Evolutionary conservation across 1,140 invertebrate species (phyloP).

Genomic region (Ptiloglossa arizonensis): DNA sequence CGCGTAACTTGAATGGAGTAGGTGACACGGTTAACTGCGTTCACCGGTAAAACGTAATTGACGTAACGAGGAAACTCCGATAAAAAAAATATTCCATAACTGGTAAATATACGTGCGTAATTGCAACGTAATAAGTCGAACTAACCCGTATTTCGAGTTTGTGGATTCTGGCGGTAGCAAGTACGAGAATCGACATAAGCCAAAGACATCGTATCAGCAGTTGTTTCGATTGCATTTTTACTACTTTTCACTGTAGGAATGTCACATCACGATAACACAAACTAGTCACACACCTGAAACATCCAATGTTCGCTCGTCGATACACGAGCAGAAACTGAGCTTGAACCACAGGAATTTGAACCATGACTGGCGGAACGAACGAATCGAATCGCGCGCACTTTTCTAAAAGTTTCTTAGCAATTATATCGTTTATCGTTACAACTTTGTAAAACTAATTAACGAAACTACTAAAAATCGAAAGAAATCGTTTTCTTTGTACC

Average conservation of each 20-base stretch:
- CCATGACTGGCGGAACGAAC: conserved; percentile 22
- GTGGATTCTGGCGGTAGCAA: conserved; percentile 74
- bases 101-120: conserved; percentile 18
- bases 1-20: not conserved
- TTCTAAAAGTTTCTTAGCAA: not conserved
- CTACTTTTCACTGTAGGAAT: conserved; percentile 32
- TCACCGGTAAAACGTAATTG: not conserved
- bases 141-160: conserved; percentile 78
- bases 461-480: not conserved
- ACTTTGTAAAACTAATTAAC: not conserved
- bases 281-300: conserved; percentile 13
- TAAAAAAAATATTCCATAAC: too few relatives aligned
- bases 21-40: not conserved
- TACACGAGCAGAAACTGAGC: conserved; percentile 64
- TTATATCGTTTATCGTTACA: not conserved
- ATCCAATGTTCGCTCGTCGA: conserved; percentile 46
- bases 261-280: conserved; percentile 57
- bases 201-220: conserved; percentile 44
- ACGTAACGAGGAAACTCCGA: not conserved
- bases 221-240: conserved; percentile 60
- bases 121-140: conserved; percentile 24
- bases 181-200: conserved; percentile 45
- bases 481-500: not conserved
- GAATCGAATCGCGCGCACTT: conserved; percentile 29
- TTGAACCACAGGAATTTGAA: conserved; percentile 19